These are phyloP conservation scores for Agriopis marginaria DNA, from an alignment of 2,888 invertebrate genomes.

Conservation along the genomic window DNA sequence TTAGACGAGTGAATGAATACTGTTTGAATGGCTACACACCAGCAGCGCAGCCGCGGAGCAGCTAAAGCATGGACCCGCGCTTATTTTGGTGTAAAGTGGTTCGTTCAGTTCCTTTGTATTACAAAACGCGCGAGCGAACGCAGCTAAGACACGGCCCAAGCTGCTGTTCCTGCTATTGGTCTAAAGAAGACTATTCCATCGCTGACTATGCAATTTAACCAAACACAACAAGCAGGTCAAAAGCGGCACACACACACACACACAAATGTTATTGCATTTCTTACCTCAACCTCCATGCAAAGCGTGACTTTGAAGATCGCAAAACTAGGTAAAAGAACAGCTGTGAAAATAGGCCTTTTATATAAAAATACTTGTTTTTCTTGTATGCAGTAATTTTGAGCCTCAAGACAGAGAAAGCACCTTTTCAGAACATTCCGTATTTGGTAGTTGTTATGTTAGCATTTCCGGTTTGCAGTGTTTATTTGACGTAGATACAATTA, in stretches of 20 bases:
- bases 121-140: too few relatives aligned
- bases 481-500: neutral
- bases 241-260: conserved; percentile 6
- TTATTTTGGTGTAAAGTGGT: too few relatives aligned
- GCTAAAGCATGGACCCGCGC: too few relatives aligned
- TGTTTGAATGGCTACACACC: too few relatives aligned
- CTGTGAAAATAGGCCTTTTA: neutral
- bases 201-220: too few relatives aligned
- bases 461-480: neutral
- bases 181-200: too few relatives aligned
- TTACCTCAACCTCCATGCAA: conserved; percentile 44
- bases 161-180: too few relatives aligned
- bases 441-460: neutral
- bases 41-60: too few relatives aligned
- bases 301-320: conserved; percentile 24
- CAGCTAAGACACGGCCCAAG: too few relatives aligned
- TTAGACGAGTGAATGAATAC: too few relatives aligned
- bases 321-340: neutral
- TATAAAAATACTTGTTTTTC: neutral
- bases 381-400: conserved; percentile 55
- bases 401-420: conserved; percentile 16
- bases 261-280: conserved; percentile 10
- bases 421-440: neutral
- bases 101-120: too few relatives aligned
- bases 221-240: too few relatives aligned